These are phyloP conservation scores for Rhadinocentrus ornatus DNA, from an alignment of 2,797 vertebrate species.

Conservation along the genomic window DNA sequence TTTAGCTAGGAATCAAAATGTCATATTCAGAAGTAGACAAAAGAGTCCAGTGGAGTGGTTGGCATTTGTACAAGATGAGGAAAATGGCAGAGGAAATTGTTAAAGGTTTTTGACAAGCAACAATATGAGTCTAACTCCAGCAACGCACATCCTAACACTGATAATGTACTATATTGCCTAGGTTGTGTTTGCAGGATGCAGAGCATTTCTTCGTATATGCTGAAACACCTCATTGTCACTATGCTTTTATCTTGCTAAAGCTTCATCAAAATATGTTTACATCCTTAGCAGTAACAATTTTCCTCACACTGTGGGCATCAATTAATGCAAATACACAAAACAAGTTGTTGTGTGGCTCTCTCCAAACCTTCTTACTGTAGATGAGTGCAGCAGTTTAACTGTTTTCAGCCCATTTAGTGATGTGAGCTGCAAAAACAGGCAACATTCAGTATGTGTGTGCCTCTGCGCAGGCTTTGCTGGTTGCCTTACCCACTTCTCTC, in stretches of 20 bases:
- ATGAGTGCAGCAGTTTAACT: neutral
- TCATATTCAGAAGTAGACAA: slow-evolving; percentile 50
- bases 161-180: slow-evolving; percentile 1
- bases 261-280: neutral
- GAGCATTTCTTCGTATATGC: neutral
- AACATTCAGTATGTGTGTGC: neutral
- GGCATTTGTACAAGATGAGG: slow-evolving; percentile 27
- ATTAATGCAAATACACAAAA: neutral
- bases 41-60: slow-evolving; percentile 21
- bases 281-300: slow-evolving; percentile 4
- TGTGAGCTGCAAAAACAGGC: slow-evolving; percentile 8
- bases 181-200: neutral
- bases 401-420: slow-evolving; percentile 15
- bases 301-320: neutral
- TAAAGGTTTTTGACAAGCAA: slow-evolving; percentile 25
- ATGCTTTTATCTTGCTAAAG: neutral
- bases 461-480: slow-evolving; percentile 6
- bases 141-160: slow-evolving; percentile 9
- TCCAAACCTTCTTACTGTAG: neutral
- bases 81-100: slow-evolving; percentile 6
- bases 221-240: neutral
- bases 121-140: slow-evolving; percentile 8
- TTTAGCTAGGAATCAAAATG: slow-evolving; percentile 28
- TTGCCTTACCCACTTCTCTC: slow-evolving; percentile 31
- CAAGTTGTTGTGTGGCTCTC: slow-evolving; percentile 1